These are phyloP conservation scores for Bubo scandiacus DNA, from an alignment of 2,113 vertebrate species.

Conservation along the genomic window DNA sequence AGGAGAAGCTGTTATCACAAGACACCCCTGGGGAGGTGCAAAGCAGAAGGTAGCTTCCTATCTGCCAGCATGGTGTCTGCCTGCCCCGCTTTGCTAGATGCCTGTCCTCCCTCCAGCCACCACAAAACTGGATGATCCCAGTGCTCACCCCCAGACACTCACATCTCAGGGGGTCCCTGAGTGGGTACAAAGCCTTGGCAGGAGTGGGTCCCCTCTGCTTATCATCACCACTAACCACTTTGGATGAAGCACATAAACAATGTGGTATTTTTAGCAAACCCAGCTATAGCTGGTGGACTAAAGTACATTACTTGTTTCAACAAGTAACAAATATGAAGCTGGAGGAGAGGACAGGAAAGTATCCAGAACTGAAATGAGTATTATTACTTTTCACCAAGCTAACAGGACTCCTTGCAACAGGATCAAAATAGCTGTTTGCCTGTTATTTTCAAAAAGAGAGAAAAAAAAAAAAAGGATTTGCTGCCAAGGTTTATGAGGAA, in stretches of 20 bases:
- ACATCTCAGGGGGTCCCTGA: not conserved
- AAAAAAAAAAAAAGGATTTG: not conserved
- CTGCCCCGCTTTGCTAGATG: not conserved
- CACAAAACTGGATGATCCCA: not conserved
- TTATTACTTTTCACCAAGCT: not conserved
- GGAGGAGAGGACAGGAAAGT: not conserved
- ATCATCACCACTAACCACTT: not conserved
- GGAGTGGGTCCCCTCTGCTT: not conserved
- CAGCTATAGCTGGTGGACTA: not conserved
- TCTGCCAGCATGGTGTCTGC: not conserved
- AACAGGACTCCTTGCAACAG: not conserved
- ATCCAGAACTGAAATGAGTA: not conserved
- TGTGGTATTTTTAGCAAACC: not conserved
- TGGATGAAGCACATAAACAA: not conserved
- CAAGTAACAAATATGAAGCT: not conserved
- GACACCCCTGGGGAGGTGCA: not conserved
- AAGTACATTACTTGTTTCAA: not conserved
- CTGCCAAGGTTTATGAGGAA: slow-evolving; percentile 10
- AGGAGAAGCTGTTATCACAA: not conserved
- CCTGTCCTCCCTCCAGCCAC: not conserved
- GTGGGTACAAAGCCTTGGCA: not conserved
- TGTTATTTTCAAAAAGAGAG: not conserved
- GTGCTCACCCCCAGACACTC: not conserved
- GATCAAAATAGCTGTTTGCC: slow-evolving; percentile 5
- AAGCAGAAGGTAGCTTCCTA: not conserved